Conservation (phyloP, 2,888 invertebrate species). For the Nymphalis c-album region DNA sequence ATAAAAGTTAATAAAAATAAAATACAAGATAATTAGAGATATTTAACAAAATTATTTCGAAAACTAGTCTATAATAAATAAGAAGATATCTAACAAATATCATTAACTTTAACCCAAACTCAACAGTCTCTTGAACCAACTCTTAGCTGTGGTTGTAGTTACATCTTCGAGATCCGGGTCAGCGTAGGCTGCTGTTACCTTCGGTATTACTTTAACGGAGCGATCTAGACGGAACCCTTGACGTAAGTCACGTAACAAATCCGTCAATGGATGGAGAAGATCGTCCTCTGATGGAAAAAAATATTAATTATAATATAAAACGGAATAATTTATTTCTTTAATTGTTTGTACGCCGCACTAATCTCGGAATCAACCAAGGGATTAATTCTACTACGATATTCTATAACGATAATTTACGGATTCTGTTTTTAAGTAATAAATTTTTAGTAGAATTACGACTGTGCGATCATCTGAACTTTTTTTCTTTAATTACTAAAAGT, state of each 20-base stretch:
- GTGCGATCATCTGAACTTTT: too few relatives aligned
- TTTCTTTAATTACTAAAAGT: too few relatives aligned
- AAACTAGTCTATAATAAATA: background rate
- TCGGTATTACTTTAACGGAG: conserved; percentile 24
- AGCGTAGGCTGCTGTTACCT: conserved; percentile 48
- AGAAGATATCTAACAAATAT: background rate
- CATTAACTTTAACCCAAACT: conserved; percentile 22
- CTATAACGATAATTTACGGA: too few relatives aligned
- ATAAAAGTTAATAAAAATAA: background rate
- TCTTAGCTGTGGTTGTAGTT: conserved; percentile 47
- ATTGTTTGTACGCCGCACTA: too few relatives aligned
- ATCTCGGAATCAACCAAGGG: too few relatives aligned
- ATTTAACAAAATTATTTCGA: background rate
- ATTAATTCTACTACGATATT: too few relatives aligned
- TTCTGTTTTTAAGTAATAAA: too few relatives aligned
- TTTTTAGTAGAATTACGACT: too few relatives aligned
- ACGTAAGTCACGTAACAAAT: conserved; percentile 59
- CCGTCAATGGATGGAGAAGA: conserved; percentile 52
- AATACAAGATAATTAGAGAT: background rate
- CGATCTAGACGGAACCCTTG: conserved; percentile 54
- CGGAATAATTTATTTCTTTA: too few relatives aligned
- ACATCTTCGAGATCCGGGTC: conserved; percentile 46
- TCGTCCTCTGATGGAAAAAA: conserved; percentile 49
- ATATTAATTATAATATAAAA: background rate
- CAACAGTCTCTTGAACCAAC: conserved; percentile 46